Base-by-base conservation (phyloP, 2,113 vertebrate genomes). In the Pleuronectes platessa region DNA sequence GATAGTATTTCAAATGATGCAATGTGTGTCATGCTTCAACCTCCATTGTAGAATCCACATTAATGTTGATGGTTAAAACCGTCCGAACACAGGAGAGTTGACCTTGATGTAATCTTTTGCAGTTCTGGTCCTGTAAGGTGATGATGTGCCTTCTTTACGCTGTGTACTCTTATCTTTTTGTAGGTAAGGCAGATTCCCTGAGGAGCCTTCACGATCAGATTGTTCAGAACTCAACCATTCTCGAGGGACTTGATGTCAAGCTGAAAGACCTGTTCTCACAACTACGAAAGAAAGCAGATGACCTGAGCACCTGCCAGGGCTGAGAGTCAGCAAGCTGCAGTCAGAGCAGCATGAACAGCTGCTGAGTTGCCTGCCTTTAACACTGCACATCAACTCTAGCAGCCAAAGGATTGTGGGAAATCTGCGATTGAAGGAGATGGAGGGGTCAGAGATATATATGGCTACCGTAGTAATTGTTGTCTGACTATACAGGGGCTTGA, bases 121-220 rank as follows among this genome's bases (percentile, higher is more conserved):
- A 31, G 27, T 31, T 31, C 31, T 31, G 31, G 31, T 31, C 31
- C 31, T 7, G 31, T 31, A 31, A 31, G 31, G 31, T 31, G 31
- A 31, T 31, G 31, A 31, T 37, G 35, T 24, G 8, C 2, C 17
- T n/a, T 3, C 5, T 9, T 65, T 12, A 40, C 0, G 56, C 17
- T 14, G 3, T 51, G 17, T 65, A 13, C 20, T 63, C 11, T 54
- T 21, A 0, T 68, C 24, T 51, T 61, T 49, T 37, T 70, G 10
- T 65, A 97, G 96, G 91, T 79, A 93, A 96, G 68, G 94, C 95
- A 74, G 89, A 5, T 0, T 94, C 96, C 68, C 89, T 98, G 68
- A 90, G 78, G 53, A 8, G 0, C 10, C 93, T 95, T 14, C 95
- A 95, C 82, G 61, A 88, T 5, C 91, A 93, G 27, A 79, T 97